Evolutionary conservation across 2,888 invertebrate genomes (phyloP).

Genomic region (Lasioglossum calceatum): DNA sequence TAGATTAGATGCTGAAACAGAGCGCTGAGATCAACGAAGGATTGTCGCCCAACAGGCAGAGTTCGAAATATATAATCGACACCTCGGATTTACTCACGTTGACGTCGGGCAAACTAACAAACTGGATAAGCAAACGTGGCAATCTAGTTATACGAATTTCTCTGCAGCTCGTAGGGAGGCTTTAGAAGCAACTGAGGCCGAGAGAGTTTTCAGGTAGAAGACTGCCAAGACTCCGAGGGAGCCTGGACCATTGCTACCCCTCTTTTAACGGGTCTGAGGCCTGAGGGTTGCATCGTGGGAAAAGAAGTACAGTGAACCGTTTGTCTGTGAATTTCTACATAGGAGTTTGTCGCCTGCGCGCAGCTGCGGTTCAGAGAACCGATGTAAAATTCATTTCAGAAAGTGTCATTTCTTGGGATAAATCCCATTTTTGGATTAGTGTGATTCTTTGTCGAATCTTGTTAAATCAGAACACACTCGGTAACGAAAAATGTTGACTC

Average conservation of each 20-base stretch:
- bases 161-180: neutral
- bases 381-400: neutral
- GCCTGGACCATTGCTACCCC: conserved; percentile 2
- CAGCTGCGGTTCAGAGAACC: neutral
- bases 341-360: neutral
- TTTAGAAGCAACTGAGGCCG: conserved; percentile 8
- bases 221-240: neutral
- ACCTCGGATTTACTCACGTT: neutral
- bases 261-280: neutral
- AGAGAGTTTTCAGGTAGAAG: conserved; percentile 35
- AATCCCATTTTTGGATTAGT: too few relatives aligned
- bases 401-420: neutral
- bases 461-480: too few relatives aligned
- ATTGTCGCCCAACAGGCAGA: neutral
- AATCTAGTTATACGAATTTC: neutral
- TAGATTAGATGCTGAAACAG: conserved; percentile 65
- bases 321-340: neutral
- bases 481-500: neutral
- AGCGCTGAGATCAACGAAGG: conserved; percentile 21
- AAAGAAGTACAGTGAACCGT: neutral
- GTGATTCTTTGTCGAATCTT: too few relatives aligned
- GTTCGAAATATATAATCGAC: neutral
- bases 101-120: neutral
- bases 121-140: neutral
- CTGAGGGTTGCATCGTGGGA: conserved; percentile 5